Percentiles rank a stretch among this genome's conserved stretches.
Conservation (phyloP, 2,113 vertebrate species). For the Kryptolebias marmoratus region DNA sequence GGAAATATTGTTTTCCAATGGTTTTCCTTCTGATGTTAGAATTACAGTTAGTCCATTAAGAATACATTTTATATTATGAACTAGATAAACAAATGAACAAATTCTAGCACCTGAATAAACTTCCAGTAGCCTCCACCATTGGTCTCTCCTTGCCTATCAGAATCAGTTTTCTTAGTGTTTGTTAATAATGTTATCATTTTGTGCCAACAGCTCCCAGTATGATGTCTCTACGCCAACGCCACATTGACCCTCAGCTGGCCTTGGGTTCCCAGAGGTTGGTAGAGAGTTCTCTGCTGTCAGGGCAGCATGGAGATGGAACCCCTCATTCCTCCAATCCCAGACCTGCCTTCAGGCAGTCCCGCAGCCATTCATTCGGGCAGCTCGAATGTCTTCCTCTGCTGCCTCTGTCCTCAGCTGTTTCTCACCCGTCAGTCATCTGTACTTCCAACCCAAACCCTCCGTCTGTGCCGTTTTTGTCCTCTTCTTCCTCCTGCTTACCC, state of each 20-base stretch:
- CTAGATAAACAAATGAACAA: not conserved
- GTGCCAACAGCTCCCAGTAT: conserved; percentile 89
- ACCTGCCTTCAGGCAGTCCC: conserved; percentile 83
- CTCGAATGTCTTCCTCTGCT: conserved; percentile 84
- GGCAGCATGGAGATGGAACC: conserved; percentile 81
- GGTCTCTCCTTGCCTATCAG: conserved; percentile 9
- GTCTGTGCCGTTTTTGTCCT: conserved; percentile 70
- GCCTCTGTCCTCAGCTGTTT: conserved; percentile 77
- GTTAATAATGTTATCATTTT: conserved; percentile 58
- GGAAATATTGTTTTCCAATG: no score
- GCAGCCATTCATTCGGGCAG: conserved; percentile 88
- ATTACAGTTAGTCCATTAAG: not conserved
- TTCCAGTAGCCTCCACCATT: conserved; percentile 9
- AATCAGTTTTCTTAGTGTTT: not conserved
- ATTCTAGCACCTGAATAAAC: conserved; percentile 4
- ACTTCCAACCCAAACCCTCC: conserved; percentile 69
- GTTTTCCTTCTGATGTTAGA: not conserved
- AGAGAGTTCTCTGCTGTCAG: conserved; percentile 84
- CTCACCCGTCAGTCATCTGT: conserved; percentile 78
- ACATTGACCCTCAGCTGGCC: conserved; percentile 90
- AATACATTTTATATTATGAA: not conserved
- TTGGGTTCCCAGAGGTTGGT: conserved; percentile 99
- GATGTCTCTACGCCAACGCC: conserved; percentile 92
- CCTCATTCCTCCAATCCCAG: conserved; percentile 78
- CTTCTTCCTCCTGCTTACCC: conserved; percentile 72